phyloP scores from a whole-genome alignment of 2,797 vertebrate species.

The Halcyon smyrnensis region DNA sequence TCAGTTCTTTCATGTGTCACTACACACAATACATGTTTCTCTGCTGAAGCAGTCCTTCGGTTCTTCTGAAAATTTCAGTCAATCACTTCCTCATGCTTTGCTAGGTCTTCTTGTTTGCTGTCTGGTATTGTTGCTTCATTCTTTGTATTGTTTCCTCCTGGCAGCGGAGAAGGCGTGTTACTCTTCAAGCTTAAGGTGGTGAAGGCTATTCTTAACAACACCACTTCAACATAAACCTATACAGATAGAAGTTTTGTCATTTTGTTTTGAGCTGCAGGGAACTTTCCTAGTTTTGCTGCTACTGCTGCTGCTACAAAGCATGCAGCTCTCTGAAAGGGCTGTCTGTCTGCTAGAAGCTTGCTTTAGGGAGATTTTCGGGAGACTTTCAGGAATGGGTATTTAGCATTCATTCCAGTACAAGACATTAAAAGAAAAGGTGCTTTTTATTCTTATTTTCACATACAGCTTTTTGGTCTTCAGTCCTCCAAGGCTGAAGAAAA shows the following conservation, averaged over 20 bases:
- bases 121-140: conserved; percentile 20
- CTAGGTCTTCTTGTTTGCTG: conserved; percentile 30
- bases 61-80: background rate
- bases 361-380: background rate
- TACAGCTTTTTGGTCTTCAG: background rate
- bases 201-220: background rate
- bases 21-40: background rate
- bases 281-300: background rate
- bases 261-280: background rate
- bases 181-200: background rate
- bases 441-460: background rate
- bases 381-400: background rate
- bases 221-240: background rate
- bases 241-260: background rate
- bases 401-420: background rate
- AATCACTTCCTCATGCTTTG: background rate
- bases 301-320: background rate
- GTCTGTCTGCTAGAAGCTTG: background rate
- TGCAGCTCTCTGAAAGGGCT: background rate
- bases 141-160: conserved; percentile 41
- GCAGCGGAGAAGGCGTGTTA: conserved; percentile 15
- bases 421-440: background rate
- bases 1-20: background rate
- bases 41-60: background rate
- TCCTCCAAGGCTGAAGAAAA: background rate